Percentiles rank a stretch among this genome's conserved stretches.
phyloP scores from a whole-genome alignment of 2,888 invertebrate species.

The Coenonympha arcania region DNA sequence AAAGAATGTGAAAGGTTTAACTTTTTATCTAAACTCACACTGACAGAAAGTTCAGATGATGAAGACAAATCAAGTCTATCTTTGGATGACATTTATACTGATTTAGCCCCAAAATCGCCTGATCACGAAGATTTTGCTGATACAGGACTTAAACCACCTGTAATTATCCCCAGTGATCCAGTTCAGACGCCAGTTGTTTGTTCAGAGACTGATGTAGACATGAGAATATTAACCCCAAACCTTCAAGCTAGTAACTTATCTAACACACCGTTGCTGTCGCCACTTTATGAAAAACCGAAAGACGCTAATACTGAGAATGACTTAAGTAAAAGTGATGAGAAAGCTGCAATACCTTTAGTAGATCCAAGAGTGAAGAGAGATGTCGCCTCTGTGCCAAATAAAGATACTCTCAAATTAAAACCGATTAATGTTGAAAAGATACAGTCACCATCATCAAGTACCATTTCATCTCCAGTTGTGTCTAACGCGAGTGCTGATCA shows the following conservation, averaged over 20 bases:
- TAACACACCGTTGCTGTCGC: background rate
- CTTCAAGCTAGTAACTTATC: constrained; percentile 25
- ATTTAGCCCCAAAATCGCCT: constrained; percentile 61
- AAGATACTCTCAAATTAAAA: constrained; percentile 35
- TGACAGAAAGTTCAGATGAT: constrained; percentile 51
- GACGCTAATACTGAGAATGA: constrained; percentile 8
- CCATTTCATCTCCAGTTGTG: background rate
- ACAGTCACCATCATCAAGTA: constrained; percentile 28
- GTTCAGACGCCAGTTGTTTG: constrained; percentile 35
- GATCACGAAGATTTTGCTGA: constrained; percentile 45
- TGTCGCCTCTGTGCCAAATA: constrained; percentile 26
- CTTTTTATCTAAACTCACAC: constrained; percentile 43
- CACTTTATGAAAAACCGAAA: constrained; percentile 7
- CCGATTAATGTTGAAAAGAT: constrained; percentile 33
- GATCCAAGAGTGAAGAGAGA: constrained; percentile 55
- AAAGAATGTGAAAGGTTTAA: constrained; percentile 69
- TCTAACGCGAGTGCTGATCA: constrained; percentile 7
- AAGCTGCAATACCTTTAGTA: constrained; percentile 4
- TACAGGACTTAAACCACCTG: constrained; percentile 40
- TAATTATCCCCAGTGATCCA: constrained; percentile 62
- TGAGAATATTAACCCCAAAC: constrained; percentile 44
- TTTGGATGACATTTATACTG: constrained; percentile 41
- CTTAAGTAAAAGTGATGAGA: constrained; percentile 10
- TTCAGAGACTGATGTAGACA: constrained; percentile 51
- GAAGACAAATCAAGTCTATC: constrained; percentile 35